Conservation (phyloP, 2,888 invertebrate genomes). For the Zelleria hepariella region DNA sequence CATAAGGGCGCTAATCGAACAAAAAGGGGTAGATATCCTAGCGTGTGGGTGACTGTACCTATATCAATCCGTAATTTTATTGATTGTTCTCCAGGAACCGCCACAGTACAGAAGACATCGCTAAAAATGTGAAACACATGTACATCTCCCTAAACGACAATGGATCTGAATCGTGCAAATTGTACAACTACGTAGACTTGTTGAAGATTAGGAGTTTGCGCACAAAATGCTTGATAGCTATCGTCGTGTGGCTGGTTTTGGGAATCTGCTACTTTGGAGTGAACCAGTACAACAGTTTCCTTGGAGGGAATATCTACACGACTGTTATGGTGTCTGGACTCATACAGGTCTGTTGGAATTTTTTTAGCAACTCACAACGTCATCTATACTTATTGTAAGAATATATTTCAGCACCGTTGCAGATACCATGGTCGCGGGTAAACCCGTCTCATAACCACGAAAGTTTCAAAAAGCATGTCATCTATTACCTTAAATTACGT, state of each 20-base stretch:
- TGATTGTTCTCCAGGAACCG: background rate
- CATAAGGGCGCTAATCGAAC: no score
- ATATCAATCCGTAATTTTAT: no score
- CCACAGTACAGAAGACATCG: conserved; percentile 20
- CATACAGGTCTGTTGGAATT: conserved; percentile 28
- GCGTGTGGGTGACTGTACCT: no score
- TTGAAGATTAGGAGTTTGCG: conserved; percentile 29
- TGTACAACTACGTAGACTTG: conserved; percentile 28
- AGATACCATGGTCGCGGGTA: no score
- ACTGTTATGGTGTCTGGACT: conserved; percentile 29
- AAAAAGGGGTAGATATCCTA: no score
- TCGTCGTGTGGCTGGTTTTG: conserved; percentile 28
- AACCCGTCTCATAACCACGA: no score
- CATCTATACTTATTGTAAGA: background rate
- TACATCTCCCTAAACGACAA: background rate
- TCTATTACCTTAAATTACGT: no score
- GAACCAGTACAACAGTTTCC: conserved; percentile 31
- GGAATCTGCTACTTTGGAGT: conserved; percentile 37
- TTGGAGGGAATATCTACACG: conserved; percentile 31
- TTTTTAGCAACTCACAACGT: background rate
- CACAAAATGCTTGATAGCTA: conserved; percentile 23
- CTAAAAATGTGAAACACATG: conserved; percentile 18
- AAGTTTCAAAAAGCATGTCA: no score
- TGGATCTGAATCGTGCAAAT: background rate
- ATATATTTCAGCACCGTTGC: no score